Evolutionary conservation across 1,140 invertebrate genomes (phyloP).

Genomic region (Scaptodrosophila lebanonensis): DNA sequence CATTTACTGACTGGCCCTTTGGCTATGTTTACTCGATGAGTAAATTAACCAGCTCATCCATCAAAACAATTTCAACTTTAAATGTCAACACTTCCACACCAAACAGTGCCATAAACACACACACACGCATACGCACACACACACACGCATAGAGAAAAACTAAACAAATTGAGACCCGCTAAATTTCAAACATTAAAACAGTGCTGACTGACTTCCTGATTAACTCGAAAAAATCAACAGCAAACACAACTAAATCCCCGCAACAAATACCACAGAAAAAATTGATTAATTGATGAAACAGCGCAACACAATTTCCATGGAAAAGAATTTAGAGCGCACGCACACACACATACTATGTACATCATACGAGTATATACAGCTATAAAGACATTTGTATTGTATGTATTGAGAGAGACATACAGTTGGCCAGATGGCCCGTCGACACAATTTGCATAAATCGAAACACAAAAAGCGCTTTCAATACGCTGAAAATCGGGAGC

Average conservation of each 20-base stretch:
- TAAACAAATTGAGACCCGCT: slow-evolving; percentile 56
- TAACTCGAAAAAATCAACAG: slow-evolving; percentile 52
- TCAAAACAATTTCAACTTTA: slow-evolving; percentile 48
- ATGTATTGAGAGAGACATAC: no score
- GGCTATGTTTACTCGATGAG: background rate
- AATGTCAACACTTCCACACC: slow-evolving; percentile 46
- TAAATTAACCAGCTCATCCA: slow-evolving; percentile 37
- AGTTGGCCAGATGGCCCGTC: slow-evolving; percentile 51
- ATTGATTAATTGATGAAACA: slow-evolving; percentile 71
- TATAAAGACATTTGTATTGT: slow-evolving; percentile 2
- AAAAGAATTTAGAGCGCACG: slow-evolving; percentile 56
- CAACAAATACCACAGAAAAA: slow-evolving; percentile 53
- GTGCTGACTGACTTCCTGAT: slow-evolving; percentile 60
- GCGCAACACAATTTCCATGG: slow-evolving; percentile 42
- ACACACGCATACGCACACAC: slow-evolving; percentile 9
- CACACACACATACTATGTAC: slow-evolving; percentile 8
- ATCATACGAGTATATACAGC: background rate
- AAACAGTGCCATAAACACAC: slow-evolving; percentile 10
- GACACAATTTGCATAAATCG: slow-evolving; percentile 68
- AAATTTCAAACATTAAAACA: slow-evolving; percentile 67
- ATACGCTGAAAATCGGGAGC: slow-evolving; percentile 53
- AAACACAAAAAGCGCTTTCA: slow-evolving; percentile 59
- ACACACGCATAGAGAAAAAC: slow-evolving; percentile 20
- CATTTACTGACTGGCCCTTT: slow-evolving; percentile 32
- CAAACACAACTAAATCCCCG: slow-evolving; percentile 27